A percentile compares a stretch with the other conserved stretches of the same genome.
phyloP scores from a whole-genome alignment of 2,113 vertebrate species.

The Holacanthus passer region DNA sequence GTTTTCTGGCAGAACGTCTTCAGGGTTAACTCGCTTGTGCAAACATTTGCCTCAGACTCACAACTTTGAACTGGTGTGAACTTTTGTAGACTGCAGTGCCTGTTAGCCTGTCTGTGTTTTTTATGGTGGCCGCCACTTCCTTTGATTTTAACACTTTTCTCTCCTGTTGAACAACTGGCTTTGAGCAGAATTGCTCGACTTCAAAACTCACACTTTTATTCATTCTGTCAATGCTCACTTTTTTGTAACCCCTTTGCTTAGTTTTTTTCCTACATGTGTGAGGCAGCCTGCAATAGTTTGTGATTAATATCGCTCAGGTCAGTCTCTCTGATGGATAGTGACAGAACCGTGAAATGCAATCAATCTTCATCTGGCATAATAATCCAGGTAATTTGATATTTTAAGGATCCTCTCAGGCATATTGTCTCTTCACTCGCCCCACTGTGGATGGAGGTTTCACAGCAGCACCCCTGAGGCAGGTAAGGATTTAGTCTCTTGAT shows the following conservation, averaged over 20 bases:
- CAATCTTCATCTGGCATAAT: neutral
- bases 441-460: neutral
- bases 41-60: constrained; percentile 9
- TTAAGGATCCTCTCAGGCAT: neutral
- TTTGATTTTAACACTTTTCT: constrained; percentile 27
- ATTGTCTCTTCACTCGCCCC: neutral
- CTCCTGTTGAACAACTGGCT: constrained; percentile 38
- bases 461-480: neutral
- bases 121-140: constrained; percentile 31
- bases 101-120: constrained; percentile 27
- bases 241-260: neutral
- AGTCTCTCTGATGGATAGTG: neutral
- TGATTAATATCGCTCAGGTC: neutral
- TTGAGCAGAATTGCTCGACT: neutral
- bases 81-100: constrained; percentile 1
- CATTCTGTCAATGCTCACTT: neutral
- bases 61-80: constrained; percentile 39
- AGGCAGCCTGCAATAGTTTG: constrained; percentile 1
- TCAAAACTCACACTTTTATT: neutral
- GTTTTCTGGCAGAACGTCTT: neutral
- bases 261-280: neutral
- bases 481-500: neutral
- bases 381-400: neutral
- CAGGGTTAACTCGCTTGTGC: neutral
- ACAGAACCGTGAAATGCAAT: constrained; percentile 3